A percentile compares a stretch with the other conserved stretches of the same genome.
phyloP scores from a whole-genome alignment of 2,113 vertebrate species.

The Rhombomys opimus region DNA sequence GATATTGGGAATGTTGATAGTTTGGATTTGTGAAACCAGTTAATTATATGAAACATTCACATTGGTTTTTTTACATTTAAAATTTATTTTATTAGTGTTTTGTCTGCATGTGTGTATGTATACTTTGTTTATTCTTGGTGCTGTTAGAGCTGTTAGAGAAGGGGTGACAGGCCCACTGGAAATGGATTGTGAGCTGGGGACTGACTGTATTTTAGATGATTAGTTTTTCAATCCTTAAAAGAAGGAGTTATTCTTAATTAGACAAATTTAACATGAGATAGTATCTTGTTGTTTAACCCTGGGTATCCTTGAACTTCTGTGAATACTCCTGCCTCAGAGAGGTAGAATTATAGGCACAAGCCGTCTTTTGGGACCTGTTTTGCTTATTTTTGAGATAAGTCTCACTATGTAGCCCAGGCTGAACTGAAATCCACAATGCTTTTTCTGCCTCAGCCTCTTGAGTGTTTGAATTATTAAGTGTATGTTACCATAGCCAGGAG shows the following conservation, averaged over 20 bases:
- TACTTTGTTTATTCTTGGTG: background rate
- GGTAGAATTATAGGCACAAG: no score
- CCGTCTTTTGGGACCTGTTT: background rate
- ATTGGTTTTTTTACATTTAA: background rate
- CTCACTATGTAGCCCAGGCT: background rate
- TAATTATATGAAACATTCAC: slow-evolving; percentile 45
- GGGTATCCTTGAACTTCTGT: background rate
- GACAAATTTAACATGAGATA: background rate
- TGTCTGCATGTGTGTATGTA: background rate
- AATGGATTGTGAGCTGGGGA: background rate
- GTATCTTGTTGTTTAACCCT: background rate
- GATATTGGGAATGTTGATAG: background rate
- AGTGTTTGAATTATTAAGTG: background rate
- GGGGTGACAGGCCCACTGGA: background rate
- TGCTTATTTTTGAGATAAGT: background rate
- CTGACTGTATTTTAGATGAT: background rate
- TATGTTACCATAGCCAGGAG: background rate
- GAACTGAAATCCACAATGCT: background rate
- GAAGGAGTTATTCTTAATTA: background rate
- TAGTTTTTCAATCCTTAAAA: slow-evolving; percentile 8
- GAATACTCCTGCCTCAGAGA: background rate
- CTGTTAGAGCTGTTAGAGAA: background rate
- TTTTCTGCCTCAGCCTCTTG: background rate
- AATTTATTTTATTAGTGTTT: background rate
- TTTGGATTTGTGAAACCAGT: slow-evolving; percentile 46